Evolutionary conservation across 2,888 invertebrate genomes (phyloP).

Genomic region (Mayetiola destructor): DNA sequence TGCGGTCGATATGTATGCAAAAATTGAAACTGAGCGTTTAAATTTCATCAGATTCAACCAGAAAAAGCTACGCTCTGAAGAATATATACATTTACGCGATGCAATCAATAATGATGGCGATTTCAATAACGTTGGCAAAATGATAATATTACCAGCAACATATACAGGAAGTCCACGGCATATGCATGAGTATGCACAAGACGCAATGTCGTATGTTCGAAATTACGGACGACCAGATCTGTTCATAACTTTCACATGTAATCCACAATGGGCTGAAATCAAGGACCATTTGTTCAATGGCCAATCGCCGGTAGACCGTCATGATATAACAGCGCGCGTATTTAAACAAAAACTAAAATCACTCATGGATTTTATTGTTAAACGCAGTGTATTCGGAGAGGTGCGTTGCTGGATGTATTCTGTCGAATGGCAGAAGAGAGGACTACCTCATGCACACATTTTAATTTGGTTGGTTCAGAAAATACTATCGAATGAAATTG

Average conservation of each 20-base stretch:
- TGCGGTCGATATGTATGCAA: constrained; percentile 28
- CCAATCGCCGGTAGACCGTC: constrained; percentile 14
- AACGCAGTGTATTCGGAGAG: not conserved
- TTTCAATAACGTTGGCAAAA: constrained; percentile 18
- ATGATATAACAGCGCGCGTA: constrained; percentile 18
- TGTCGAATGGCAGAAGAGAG: constrained; percentile 25
- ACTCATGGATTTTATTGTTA: not conserved
- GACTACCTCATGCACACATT: constrained; percentile 26
- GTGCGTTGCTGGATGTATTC: not conserved
- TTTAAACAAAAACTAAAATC: constrained; percentile 18
- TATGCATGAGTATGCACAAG: constrained; percentile 21
- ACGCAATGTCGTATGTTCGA: constrained; percentile 18
- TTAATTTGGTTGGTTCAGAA: constrained; percentile 21
- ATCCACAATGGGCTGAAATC: constrained; percentile 16
- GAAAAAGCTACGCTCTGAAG: constrained; percentile 22
- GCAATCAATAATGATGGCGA: constrained; percentile 24
- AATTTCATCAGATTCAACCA: constrained; percentile 26
- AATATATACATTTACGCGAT: constrained; percentile 28
- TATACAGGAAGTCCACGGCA: constrained; percentile 19
- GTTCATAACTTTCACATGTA: constrained; percentile 17
- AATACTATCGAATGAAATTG: constrained; percentile 17
- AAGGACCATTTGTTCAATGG: not conserved
- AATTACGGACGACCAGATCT: constrained; percentile 18
- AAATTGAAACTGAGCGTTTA: constrained; percentile 27
- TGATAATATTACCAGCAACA: constrained; percentile 19